These are phyloP conservation scores for Trachurus trachurus DNA, from an alignment of 2,797 vertebrate genomes.

Conservation along the genomic window DNA sequence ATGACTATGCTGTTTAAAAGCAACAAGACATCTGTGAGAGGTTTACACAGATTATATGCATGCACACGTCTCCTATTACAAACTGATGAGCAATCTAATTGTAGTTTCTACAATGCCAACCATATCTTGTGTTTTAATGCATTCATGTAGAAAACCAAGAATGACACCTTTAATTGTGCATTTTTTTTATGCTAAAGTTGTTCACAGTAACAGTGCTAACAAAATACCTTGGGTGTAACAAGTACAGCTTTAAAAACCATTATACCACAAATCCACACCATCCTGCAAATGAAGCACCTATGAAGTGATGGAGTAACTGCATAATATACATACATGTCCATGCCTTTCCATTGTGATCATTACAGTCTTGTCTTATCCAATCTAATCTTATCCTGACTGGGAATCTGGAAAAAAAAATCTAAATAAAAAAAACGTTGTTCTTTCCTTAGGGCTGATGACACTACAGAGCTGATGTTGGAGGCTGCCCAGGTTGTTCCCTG, in stretches of 20 bases:
- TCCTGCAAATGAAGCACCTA: not conserved
- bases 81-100: not conserved
- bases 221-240: too few relatives aligned
- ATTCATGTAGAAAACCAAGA: not conserved
- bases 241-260: not conserved
- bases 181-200: not conserved
- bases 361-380: not conserved
- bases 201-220: too few relatives aligned
- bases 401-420: not conserved
- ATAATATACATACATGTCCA: too few relatives aligned
- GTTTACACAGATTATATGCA: not conserved
- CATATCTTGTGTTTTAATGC: not conserved
- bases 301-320: not conserved
- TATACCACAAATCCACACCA: not conserved
- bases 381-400: not conserved
- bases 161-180: not conserved
- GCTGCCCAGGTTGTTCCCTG: slow-evolving; percentile 65
- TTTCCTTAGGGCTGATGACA: slow-evolving; percentile 77
- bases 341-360: not conserved
- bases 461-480: slow-evolving; percentile 77
- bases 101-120: not conserved
- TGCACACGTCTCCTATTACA: not conserved
- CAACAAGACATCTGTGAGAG: not conserved
- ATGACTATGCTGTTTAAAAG: not conserved
- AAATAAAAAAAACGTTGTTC: not conserved